Percentiles rank a stretch among this genome's conserved stretches.
phyloP scores from a whole-genome alignment of 2,888 invertebrate genomes.

The Gerosis bhagava region DNA sequence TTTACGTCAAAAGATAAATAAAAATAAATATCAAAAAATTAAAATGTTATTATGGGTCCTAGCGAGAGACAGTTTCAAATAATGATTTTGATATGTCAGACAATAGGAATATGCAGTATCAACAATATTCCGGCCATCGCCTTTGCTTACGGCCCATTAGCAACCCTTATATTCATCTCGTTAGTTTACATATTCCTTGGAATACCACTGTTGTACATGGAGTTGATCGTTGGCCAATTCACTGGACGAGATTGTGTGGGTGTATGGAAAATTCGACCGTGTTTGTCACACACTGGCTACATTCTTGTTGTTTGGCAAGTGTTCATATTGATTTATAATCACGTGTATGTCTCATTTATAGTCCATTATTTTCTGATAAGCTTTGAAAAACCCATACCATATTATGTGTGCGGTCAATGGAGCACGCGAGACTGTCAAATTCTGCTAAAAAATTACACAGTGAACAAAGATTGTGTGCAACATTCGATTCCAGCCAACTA shows the following conservation, averaged over 20 bases:
- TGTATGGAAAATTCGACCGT: constrained; percentile 58
- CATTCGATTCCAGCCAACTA: constrained; percentile 39
- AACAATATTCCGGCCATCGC: constrained; percentile 46
- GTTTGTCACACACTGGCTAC: constrained; percentile 61
- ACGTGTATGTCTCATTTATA: constrained; percentile 48
- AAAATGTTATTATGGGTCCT: no score
- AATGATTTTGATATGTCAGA: constrained; percentile 48
- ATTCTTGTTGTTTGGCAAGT: constrained; percentile 54
- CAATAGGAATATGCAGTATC: constrained; percentile 45
- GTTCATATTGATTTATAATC: constrained; percentile 46
- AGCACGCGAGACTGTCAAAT: constrained; percentile 49
- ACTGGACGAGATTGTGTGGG: constrained; percentile 62
- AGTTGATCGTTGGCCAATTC: constrained; percentile 62
- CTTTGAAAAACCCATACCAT: constrained; percentile 64
- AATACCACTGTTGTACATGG: constrained; percentile 67
- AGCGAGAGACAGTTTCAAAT: constrained; percentile 41
- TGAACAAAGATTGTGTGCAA: constrained; percentile 59
- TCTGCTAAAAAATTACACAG: constrained; percentile 50
- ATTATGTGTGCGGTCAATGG: constrained; percentile 58
- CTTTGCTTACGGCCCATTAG: constrained; percentile 46
- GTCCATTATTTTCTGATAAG: constrained; percentile 66
- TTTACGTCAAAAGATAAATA: no score
- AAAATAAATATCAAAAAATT: no score
- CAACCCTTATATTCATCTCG: constrained; percentile 44
- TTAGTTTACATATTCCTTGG: constrained; percentile 49